Percentiles rank a stretch among this genome's conserved stretches.
phyloP scores from a whole-genome alignment of 2,113 vertebrate genomes.

The Rhinolophus ferrumequinum region DNA sequence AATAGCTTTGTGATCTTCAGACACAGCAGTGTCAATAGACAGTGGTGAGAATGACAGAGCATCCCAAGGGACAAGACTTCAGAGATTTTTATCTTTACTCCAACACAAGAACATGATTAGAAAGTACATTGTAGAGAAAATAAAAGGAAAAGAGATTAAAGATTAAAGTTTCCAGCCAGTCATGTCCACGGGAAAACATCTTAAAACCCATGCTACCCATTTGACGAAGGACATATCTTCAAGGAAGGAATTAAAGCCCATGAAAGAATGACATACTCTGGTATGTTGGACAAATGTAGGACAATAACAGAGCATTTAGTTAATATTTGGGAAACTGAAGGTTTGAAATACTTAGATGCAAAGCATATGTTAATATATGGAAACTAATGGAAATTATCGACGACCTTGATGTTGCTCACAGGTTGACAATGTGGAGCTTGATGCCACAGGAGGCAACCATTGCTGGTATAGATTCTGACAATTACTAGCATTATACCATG shows the following conservation, averaged over 20 bases:
- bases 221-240: background rate
- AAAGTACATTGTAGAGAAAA: constrained; percentile 26
- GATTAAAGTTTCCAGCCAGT: constrained; percentile 30
- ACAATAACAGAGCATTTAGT: background rate
- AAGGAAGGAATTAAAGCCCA: background rate
- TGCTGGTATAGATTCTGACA: constrained; percentile 66
- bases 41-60: background rate
- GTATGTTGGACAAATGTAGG: background rate
- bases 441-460: background rate
- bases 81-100: constrained; percentile 33
- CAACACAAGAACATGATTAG: background rate
- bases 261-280: background rate
- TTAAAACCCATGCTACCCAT: background rate
- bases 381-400: constrained; percentile 57
- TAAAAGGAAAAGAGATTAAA: constrained; percentile 50
- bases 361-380: constrained; percentile 77
- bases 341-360: constrained; percentile 46
- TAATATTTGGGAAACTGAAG: constrained; percentile 20
- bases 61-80: background rate
- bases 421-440: background rate
- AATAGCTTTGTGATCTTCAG: constrained; percentile 17
- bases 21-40: background rate
- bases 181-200: background rate
- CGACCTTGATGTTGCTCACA: constrained; percentile 67
- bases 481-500: constrained; percentile 74